phyloP scores from a whole-genome alignment of 2,797 vertebrate species.

The Adrianichthys oophorus region DNA sequence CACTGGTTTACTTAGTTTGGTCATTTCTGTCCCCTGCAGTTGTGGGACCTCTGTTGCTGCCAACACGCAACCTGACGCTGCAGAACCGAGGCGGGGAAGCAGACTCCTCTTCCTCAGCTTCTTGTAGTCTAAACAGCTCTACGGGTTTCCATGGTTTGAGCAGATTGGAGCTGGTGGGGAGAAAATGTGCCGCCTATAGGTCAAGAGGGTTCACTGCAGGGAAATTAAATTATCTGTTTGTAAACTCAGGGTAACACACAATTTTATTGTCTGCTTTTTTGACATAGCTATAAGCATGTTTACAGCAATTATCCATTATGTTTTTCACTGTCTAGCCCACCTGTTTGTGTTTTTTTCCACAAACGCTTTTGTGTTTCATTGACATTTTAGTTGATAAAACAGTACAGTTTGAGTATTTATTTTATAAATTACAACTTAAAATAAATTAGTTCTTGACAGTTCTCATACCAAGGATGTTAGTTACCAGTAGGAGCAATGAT shows the following conservation, averaged over 20 bases:
- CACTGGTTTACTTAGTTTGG: constrained; percentile 66
- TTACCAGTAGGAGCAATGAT: too few relatives aligned
- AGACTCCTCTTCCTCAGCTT: constrained; percentile 46
- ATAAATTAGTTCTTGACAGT: too few relatives aligned
- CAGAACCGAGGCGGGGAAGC: constrained; percentile 48
- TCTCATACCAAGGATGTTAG: too few relatives aligned
- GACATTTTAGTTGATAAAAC: too few relatives aligned
- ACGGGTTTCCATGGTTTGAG: constrained; percentile 11
- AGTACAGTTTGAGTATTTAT: too few relatives aligned
- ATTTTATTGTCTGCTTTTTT: constrained; percentile 17
- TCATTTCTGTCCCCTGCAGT: constrained; percentile 67
- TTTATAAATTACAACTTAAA: too few relatives aligned
- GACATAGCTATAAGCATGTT: too few relatives aligned
- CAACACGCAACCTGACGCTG: constrained; percentile 56
- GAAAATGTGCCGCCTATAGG: constrained; percentile 65
- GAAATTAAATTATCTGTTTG: constrained; percentile 43
- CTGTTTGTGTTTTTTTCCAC: too few relatives aligned
- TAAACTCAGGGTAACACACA: constrained; percentile 45
- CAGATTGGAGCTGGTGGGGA: constrained; percentile 19
- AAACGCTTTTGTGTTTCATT: too few relatives aligned
- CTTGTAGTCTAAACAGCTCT: constrained; percentile 35
- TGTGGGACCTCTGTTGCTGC: constrained; percentile 52
- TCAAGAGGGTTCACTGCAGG: constrained; percentile 46
- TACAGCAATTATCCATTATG: too few relatives aligned
- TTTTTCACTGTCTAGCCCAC: too few relatives aligned